A percentile compares a stretch with the other conserved stretches of the same genome.
phyloP scores from a whole-genome alignment of 64 coral and sea anemone genomes.

The Hydrozoanthus tunicans region DNA sequence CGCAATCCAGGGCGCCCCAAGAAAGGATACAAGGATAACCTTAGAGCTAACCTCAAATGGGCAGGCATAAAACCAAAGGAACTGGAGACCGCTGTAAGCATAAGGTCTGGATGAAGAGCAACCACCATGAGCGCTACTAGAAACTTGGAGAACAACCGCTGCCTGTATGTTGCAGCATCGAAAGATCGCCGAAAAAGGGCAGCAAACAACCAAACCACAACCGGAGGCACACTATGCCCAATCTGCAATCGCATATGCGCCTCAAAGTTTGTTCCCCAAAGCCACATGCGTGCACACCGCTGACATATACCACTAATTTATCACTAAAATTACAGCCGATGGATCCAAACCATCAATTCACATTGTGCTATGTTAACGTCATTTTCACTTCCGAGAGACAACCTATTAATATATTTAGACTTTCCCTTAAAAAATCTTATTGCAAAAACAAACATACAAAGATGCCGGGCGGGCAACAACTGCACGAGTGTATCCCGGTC shows the following conservation, averaged over 20 bases:
- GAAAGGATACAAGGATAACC: slow-evolving; percentile 25
- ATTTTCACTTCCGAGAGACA: slow-evolving; percentile 17
- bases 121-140: slow-evolving; percentile 14
- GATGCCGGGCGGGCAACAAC: no score
- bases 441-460: no score
- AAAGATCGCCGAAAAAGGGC: slow-evolving; percentile 21
- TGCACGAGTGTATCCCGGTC: no score
- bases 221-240: slow-evolving; percentile 28
- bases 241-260: slow-evolving; percentile 7
- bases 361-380: slow-evolving; percentile 52
- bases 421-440: no score
- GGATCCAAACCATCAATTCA: slow-evolving; percentile 53
- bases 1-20: background rate
- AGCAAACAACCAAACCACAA: slow-evolving; percentile 31
- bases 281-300: slow-evolving; percentile 21
- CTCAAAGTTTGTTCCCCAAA: slow-evolving; percentile 20
- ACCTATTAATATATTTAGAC: background rate
- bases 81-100: background rate
- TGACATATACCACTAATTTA: background rate
- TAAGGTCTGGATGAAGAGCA: slow-evolving; percentile 31
- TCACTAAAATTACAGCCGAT: background rate
- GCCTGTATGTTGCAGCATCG: slow-evolving; percentile 5
- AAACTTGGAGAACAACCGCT: slow-evolving; percentile 44
- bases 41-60: slow-evolving; percentile 49
- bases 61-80: slow-evolving; percentile 17